Evolutionary conservation across 2,797 vertebrate species (phyloP).

Genomic region (Spizella passerina): DNA sequence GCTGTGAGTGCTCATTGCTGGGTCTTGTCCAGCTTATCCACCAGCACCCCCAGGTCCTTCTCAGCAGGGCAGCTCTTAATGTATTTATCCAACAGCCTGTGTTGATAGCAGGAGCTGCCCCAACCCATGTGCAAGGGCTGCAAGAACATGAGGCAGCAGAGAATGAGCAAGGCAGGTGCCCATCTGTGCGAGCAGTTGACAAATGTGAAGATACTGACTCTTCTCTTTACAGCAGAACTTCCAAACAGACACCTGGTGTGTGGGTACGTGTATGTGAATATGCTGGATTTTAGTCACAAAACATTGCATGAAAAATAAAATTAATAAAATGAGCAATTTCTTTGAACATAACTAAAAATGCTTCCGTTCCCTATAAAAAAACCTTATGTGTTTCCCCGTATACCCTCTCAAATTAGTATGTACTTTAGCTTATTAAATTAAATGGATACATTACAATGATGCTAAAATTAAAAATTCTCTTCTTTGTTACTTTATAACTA

Average conservation of each 20-base stretch:
- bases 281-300: background rate
- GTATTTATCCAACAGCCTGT: background rate
- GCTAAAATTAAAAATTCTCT: background rate
- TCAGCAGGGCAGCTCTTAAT: background rate
- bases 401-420: background rate
- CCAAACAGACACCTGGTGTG: background rate
- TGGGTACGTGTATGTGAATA: background rate
- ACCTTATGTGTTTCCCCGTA: background rate
- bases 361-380: background rate
- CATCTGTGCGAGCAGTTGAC: background rate
- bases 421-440: background rate
- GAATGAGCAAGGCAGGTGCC: background rate
- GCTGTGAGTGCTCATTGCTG: background rate
- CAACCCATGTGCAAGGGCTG: background rate
- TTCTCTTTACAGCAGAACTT: background rate
- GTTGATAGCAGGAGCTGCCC: background rate
- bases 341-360: background rate
- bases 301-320: background rate
- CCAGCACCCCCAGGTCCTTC: rapidly evolving
- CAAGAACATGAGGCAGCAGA: background rate
- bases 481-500: background rate
- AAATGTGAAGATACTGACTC: background rate
- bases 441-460: background rate
- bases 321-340: background rate
- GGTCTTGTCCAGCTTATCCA: background rate